Conservation (phyloP, 2,888 invertebrate genomes). For the Chrysopilus asiliformis region DNA sequence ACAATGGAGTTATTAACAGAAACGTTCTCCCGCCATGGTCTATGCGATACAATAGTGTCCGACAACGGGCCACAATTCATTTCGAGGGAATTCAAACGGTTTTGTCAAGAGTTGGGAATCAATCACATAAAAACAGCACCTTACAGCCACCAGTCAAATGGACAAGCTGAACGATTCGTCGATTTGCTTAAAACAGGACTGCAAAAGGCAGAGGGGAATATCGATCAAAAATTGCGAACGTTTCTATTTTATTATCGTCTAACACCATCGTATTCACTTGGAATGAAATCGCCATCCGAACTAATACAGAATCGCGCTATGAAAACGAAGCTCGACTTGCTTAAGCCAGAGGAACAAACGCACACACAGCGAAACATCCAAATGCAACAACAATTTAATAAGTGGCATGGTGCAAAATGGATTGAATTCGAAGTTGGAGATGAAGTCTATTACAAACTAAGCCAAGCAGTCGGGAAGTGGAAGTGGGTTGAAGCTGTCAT, state of each 20-base stretch:
- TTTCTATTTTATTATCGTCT: slow-evolving; percentile 1
- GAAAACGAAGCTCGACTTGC: neutral
- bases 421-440: slow-evolving; percentile 1
- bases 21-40: neutral
- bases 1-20: neutral
- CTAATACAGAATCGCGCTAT: neutral
- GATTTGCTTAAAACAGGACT: slow-evolving; percentile 4
- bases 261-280: slow-evolving; percentile 1
- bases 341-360: neutral
- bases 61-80: neutral
- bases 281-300: neutral
- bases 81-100: neutral
- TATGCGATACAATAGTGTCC: neutral
- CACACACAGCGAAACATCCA: neutral
- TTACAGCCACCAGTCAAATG: neutral
- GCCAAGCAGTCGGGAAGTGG: neutral
- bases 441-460: neutral
- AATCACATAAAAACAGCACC: neutral
- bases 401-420: slow-evolving; percentile 3
- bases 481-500: neutral
- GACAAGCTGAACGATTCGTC: slow-evolving; percentile 1
- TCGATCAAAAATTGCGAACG: neutral
- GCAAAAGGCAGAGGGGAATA: neutral
- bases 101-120: neutral
- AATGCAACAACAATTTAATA: neutral